These are phyloP conservation scores for Callopanchax toddi DNA, from an alignment of 2,113 vertebrate species.

Conservation along the genomic window DNA sequence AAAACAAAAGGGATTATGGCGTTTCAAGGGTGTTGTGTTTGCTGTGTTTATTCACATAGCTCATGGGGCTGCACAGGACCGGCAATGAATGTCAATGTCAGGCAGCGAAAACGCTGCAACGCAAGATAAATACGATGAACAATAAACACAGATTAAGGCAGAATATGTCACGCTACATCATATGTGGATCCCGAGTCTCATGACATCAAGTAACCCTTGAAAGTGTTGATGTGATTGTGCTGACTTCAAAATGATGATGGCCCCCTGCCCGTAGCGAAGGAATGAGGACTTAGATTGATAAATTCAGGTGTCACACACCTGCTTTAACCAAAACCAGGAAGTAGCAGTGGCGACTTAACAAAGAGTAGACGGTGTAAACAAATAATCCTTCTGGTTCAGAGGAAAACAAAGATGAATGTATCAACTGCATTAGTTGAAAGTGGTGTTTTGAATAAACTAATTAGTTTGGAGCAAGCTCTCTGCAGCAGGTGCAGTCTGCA, in stretches of 20 bases:
- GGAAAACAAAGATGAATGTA: slow-evolving; percentile 49
- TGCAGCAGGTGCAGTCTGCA: slow-evolving; percentile 68
- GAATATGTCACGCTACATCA: slow-evolving; percentile 75
- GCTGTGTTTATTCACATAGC: slow-evolving; percentile 78
- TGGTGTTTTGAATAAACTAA: slow-evolving; percentile 65
- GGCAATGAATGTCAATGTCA: slow-evolving; percentile 78
- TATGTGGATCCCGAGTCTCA: slow-evolving; percentile 63
- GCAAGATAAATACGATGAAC: slow-evolving; percentile 78
- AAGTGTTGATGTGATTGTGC: slow-evolving; percentile 73
- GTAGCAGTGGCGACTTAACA: slow-evolving; percentile 8
- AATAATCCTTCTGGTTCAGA: slow-evolving; percentile 25
- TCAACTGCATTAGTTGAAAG: slow-evolving; percentile 49
- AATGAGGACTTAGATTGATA: slow-evolving; percentile 44
- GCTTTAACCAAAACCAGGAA: slow-evolving; percentile 50
- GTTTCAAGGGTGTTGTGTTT: slow-evolving; percentile 79
- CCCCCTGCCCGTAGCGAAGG: slow-evolving; percentile 48
- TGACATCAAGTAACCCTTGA: slow-evolving; percentile 75
- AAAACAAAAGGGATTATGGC: slow-evolving; percentile 82
- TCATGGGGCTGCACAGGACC: slow-evolving; percentile 77
- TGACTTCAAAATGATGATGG: slow-evolving; percentile 57
- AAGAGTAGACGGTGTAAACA: slow-evolving; percentile 36
- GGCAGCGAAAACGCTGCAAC: slow-evolving; percentile 70
- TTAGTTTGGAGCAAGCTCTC: slow-evolving; percentile 53
- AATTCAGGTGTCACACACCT: slow-evolving; percentile 58
- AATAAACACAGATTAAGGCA: slow-evolving; percentile 78